Conservation (phyloP, 2,888 invertebrate species). For the Dolichopus griseipennis region DNA sequence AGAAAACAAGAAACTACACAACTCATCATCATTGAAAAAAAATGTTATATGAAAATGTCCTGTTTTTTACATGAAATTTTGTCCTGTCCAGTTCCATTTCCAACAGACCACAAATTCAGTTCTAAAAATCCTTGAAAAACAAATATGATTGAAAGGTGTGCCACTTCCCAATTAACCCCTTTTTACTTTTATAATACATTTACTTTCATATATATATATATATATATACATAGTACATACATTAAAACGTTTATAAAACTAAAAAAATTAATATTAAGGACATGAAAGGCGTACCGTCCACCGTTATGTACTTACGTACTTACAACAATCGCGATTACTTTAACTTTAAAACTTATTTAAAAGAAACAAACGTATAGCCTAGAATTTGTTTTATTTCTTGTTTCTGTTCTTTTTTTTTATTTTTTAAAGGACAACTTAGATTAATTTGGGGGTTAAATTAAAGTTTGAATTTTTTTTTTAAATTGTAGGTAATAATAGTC, state of each 20-base stretch:
- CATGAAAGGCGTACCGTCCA: background rate
- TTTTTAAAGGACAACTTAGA: background rate
- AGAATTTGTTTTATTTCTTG: background rate
- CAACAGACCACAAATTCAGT: background rate
- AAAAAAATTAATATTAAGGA: too few relatives aligned
- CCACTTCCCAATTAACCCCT: background rate
- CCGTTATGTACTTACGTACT: too few relatives aligned
- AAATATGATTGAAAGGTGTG: slow-evolving; percentile 5
- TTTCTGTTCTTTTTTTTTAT: background rate
- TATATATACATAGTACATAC: too few relatives aligned
- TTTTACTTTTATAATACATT: background rate
- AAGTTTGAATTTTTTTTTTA: background rate
- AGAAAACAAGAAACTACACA: background rate
- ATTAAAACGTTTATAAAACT: too few relatives aligned
- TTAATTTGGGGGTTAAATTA: too few relatives aligned
- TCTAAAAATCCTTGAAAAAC: background rate
- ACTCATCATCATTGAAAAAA: background rate
- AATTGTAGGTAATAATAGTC: background rate
- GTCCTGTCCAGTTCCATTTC: too few relatives aligned
- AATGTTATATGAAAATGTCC: background rate
- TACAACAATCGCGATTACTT: too few relatives aligned
- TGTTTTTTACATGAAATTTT: too few relatives aligned
- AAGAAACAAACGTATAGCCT: background rate
- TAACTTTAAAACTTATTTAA: too few relatives aligned
- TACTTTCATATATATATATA: too few relatives aligned